phyloP scores from a whole-genome alignment of 2,888 invertebrate species.

The Tetramorium bicarinatum region DNA sequence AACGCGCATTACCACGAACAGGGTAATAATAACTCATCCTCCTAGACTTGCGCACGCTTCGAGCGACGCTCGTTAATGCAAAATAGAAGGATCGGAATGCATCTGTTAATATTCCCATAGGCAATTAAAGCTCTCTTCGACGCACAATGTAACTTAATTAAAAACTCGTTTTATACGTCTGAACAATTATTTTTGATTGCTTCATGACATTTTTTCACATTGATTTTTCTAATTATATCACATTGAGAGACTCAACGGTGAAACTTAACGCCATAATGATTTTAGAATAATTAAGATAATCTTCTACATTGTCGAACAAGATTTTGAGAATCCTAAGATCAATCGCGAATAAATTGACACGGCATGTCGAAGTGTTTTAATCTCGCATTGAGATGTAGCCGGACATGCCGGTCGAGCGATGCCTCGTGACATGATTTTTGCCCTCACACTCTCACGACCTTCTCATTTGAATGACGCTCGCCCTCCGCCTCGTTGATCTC shows the following conservation, averaged over 20 bases:
- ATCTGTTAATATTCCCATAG: constrained; percentile 16
- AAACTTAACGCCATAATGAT: neutral
- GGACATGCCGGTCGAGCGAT: constrained; percentile 7
- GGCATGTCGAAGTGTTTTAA: neutral
- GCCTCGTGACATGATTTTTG: constrained; percentile 50
- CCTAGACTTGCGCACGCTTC: constrained; percentile 18
- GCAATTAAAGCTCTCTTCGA: neutral
- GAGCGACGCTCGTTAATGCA: constrained; percentile 19
- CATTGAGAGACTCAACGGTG: neutral
- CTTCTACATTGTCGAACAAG: neutral
- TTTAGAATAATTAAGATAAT: neutral
- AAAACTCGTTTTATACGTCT: neutral
- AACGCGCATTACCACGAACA: constrained; percentile 27
- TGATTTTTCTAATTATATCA: neutral
- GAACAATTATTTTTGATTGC: neutral
- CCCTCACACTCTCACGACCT: constrained; percentile 56
- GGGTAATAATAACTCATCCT: constrained; percentile 49
- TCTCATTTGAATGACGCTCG: constrained; percentile 46
- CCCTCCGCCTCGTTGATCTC: constrained; percentile 52
- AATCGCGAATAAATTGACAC: neutral
- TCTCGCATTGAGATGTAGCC: neutral
- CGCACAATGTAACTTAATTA: neutral
- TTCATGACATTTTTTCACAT: neutral
- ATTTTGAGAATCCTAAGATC: neutral
- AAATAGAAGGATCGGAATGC: constrained; percentile 26